Percentiles rank a stretch among this genome's conserved stretches.
phyloP scores from a whole-genome alignment of 1,140 invertebrate species.

The Drosophila simulans region DNA sequence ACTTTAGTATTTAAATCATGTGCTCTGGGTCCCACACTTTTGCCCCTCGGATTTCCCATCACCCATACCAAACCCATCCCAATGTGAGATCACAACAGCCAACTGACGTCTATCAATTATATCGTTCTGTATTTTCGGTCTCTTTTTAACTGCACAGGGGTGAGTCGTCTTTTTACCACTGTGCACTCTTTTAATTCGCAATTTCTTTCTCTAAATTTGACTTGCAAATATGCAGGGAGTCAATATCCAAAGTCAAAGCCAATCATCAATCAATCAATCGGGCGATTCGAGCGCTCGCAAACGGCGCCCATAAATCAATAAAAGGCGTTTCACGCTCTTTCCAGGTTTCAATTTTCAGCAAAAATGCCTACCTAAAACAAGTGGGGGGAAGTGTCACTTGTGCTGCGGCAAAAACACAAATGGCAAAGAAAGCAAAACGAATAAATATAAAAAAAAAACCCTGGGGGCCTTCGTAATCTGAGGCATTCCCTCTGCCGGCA shows the following conservation, averaged over 20 bases:
- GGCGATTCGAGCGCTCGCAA: constrained; percentile 18
- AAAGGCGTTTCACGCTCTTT: constrained; percentile 63
- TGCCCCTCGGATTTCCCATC: constrained; percentile 11
- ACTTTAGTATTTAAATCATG: constrained; percentile 77
- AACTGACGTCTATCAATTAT: constrained; percentile 79
- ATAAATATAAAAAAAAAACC: background rate
- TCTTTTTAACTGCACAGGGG: background rate
- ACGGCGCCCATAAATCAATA: constrained; percentile 69
- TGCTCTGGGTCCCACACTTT: constrained; percentile 48
- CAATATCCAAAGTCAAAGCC: constrained; percentile 70
- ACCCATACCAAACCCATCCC: constrained; percentile 10
- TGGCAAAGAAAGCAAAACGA: constrained; percentile 1
- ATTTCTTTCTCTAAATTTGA: constrained; percentile 49
- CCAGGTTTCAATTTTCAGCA: constrained; percentile 51
- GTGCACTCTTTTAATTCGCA: constrained; percentile 16
- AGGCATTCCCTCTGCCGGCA: constrained; percentile 63
- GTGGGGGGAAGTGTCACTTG: constrained; percentile 48
- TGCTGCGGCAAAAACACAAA: background rate
- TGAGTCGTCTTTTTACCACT: constrained; percentile 15
- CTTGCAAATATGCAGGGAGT: constrained; percentile 64
- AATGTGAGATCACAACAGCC: constrained; percentile 29
- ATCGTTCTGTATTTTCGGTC: constrained; percentile 33
- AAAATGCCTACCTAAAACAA: constrained; percentile 16
- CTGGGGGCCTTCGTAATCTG: constrained; percentile 47
- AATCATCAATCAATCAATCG: constrained; percentile 64